Evolutionary conservation across 2,888 invertebrate genomes (phyloP).

Genomic region (Brachyopa scutellaris): DNA sequence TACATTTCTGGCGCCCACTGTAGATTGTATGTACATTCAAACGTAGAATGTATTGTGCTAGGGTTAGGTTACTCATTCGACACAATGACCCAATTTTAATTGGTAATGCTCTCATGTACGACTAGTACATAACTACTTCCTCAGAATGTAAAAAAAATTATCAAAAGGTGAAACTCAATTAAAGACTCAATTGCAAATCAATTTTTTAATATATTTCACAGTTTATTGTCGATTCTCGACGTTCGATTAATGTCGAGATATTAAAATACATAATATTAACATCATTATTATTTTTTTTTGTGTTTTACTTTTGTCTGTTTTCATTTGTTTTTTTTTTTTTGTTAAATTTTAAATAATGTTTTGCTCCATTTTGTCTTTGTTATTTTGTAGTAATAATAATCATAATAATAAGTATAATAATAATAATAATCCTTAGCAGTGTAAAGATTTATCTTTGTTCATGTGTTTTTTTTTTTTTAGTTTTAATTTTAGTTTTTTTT

Average conservation of each 20-base stretch:
- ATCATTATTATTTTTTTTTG: conserved; percentile 71
- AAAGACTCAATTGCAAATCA: conserved; percentile 54
- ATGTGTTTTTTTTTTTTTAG: conserved; percentile 72
- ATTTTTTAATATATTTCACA: conserved; percentile 80
- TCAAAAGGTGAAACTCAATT: not conserved
- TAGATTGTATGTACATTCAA: not conserved
- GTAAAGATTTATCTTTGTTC: conserved; percentile 68
- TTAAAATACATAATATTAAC: conserved; percentile 79
- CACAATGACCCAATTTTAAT: conserved; percentile 11
- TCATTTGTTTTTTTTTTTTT: conserved; percentile 73
- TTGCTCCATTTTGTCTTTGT: conserved; percentile 62
- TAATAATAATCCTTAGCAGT: conserved; percentile 67
- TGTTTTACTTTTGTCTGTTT: conserved; percentile 68
- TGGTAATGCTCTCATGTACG: not conserved
- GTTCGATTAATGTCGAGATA: conserved; percentile 81
- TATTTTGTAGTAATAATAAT: conserved; percentile 70
- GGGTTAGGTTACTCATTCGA: conserved; percentile 3
- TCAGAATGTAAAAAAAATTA: not conserved
- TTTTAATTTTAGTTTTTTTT: conserved; percentile 75
- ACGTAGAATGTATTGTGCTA: not conserved
- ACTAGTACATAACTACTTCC: too few relatives aligned
- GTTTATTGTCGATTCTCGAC: conserved; percentile 83
- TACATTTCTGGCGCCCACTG: not conserved
- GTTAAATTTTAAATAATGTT: conserved; percentile 60
- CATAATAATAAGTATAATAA: conserved; percentile 53